Conservation (phyloP, 2,113 vertebrate species). For the Cavia porcellus region DNA sequence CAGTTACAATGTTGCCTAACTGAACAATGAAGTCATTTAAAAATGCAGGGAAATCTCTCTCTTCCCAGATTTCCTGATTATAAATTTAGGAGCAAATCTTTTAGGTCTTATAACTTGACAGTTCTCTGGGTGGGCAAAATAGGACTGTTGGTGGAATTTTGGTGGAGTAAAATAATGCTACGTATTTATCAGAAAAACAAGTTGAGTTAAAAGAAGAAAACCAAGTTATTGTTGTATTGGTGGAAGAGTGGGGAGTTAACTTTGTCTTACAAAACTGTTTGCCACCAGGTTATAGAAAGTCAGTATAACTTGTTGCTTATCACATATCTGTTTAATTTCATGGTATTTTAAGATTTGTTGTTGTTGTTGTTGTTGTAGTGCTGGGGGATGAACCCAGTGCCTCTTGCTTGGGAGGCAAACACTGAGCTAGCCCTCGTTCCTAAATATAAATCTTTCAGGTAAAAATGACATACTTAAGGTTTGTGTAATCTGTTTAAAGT, state of each 20-base stretch:
- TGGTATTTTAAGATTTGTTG: conserved; percentile 1
- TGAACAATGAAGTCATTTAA: conserved; percentile 73
- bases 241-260: neutral
- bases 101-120: neutral
- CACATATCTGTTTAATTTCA: neutral
- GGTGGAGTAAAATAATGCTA: conserved; percentile 5
- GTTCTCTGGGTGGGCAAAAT: neutral
- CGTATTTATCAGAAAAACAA: neutral
- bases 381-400: neutral
- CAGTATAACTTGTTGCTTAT: neutral
- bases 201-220: conserved; percentile 41
- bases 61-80: conserved; percentile 66
- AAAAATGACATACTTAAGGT: neutral
- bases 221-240: neutral
- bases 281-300: neutral
- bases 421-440: neutral
- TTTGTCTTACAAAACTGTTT: neutral
- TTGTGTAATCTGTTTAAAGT: neutral
- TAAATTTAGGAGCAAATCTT: neutral
- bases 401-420: neutral
- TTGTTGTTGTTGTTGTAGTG: neutral
- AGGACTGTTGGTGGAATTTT: neutral
- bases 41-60: conserved; percentile 66
- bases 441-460: neutral
- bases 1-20: conserved; percentile 52